Evolutionary conservation across 2,797 vertebrate genomes (phyloP).

Genomic region (Scyliorhinus canicula): DNA sequence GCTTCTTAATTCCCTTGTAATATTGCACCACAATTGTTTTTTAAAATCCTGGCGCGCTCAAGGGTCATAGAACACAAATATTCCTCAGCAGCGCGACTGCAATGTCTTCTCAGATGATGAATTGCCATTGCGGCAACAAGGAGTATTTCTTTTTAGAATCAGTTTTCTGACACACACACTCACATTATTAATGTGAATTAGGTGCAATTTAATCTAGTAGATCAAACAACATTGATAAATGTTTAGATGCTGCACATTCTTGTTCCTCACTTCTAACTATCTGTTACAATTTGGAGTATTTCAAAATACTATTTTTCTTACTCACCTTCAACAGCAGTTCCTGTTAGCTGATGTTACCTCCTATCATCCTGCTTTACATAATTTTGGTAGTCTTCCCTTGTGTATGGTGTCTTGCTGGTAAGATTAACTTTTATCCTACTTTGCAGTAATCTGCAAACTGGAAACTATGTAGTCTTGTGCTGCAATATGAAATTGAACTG

Average conservation of each 20-base stretch:
- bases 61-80: neutral
- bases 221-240: neutral
- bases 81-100: neutral
- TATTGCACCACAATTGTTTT: neutral
- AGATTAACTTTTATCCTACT: neutral
- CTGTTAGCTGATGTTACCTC: neutral
- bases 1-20: neutral
- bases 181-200: neutral
- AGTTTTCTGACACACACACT: neutral
- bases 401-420: neutral
- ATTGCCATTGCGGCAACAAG: neutral
- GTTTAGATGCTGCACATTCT: neutral
- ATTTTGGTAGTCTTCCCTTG: neutral
- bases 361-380: neutral
- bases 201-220: neutral
- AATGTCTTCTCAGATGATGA: neutral
- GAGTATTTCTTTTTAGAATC: neutral
- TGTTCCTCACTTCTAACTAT: conserved; percentile 1
- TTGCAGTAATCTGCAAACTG: neutral
- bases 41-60: neutral
- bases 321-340: neutral
- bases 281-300: neutral
- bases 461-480: neutral
- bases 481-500: neutral
- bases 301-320: neutral